These are phyloP conservation scores for Drosophila navojoa DNA, from an alignment of 1,140 invertebrate species.

Conservation along the genomic window DNA sequence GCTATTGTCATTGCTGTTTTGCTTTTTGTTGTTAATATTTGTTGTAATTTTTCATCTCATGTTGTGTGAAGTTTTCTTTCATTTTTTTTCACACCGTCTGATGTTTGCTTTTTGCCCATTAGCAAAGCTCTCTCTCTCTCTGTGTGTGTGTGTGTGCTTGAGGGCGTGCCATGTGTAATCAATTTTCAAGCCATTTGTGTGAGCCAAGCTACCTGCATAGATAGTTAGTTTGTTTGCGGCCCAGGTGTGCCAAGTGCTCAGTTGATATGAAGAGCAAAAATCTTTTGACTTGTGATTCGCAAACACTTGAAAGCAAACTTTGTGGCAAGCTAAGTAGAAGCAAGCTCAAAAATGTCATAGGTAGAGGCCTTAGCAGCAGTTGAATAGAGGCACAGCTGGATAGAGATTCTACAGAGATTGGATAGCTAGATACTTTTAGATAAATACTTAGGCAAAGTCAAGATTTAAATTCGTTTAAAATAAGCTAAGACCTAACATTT, in stretches of 20 bases:
- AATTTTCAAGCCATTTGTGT: conserved; percentile 64
- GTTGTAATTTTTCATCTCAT: conserved; percentile 80
- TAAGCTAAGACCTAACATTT: too few species aligned
- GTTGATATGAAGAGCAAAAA: conserved; percentile 4
- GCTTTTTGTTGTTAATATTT: conserved; percentile 66
- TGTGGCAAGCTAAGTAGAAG: neutral
- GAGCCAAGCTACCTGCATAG: conserved; percentile 20
- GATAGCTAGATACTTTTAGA: neutral
- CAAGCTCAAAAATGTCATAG: neutral
- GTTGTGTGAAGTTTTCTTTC: conserved; percentile 38
- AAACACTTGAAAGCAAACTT: conserved; percentile 12
- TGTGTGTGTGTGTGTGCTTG: conserved; percentile 9
- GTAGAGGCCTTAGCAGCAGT: too few species aligned
- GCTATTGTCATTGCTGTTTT: conserved; percentile 67
- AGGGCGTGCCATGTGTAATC: conserved; percentile 73
- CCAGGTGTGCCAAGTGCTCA: conserved; percentile 7
- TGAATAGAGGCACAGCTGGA: neutral
- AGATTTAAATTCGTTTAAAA: neutral
- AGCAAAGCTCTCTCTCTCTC: conserved; percentile 21
- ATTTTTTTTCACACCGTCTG: conserved; percentile 44
- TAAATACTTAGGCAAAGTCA: neutral
- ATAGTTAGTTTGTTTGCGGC: conserved; percentile 15
- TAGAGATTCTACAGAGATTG: neutral
- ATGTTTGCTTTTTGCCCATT: conserved; percentile 51
- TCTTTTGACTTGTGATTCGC: conserved; percentile 40